phyloP scores from a whole-genome alignment of 2,797 vertebrate genomes.

The Muscicapa comitata region DNA sequence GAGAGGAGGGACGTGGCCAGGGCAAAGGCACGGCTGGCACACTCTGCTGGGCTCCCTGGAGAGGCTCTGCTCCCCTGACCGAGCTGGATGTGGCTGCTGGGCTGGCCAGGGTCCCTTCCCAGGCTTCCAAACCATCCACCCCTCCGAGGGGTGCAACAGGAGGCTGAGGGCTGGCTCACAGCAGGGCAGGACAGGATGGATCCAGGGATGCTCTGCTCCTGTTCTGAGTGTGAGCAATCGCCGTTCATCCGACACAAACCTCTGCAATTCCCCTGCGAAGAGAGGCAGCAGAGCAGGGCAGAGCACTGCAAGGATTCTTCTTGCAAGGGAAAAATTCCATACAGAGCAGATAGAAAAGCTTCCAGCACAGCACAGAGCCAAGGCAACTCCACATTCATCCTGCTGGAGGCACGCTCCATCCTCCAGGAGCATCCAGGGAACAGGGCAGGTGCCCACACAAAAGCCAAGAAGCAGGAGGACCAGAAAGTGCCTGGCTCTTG shows the following conservation, averaged over 20 bases:
- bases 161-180: not conserved
- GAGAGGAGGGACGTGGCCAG: not conserved
- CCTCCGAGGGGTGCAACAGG: accelerated
- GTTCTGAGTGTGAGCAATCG: accelerated
- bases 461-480: not conserved
- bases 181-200: accelerated
- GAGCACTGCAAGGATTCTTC: not conserved
- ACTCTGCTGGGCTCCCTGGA: accelerated
- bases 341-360: accelerated
- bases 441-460: accelerated
- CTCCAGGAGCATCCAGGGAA: accelerated
- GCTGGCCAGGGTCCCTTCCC: accelerated
- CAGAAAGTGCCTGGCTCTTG: accelerated
- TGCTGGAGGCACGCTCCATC: accelerated
- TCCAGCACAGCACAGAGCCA: not conserved
- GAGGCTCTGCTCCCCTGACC: not conserved
- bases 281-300: not conserved
- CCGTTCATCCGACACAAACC: accelerated
- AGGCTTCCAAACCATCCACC: not conserved
- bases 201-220: not conserved
- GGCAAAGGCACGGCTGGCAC: accelerated
- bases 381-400: not conserved
- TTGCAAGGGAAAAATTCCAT: not conserved
- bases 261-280: accelerated
- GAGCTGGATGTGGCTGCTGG: accelerated